Evolutionary conservation across 2,888 invertebrate species (phyloP).

Genomic region (Pseudolycoriella hygida): DNA sequence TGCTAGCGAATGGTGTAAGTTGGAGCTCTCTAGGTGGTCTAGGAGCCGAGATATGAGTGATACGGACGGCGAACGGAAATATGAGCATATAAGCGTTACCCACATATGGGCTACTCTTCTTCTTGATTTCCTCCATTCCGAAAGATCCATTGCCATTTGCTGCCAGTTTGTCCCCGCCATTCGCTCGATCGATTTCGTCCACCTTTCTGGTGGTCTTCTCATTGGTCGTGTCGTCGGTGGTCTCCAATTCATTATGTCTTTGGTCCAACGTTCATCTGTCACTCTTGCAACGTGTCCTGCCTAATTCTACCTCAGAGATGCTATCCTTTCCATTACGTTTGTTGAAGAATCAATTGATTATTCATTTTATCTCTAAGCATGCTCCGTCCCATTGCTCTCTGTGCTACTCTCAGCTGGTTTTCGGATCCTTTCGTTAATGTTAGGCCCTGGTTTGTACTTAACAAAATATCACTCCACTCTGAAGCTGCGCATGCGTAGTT

Average conservation of each 20-base stretch:
- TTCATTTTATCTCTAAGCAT: slow-evolving; percentile 10
- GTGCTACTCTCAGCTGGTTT: too few species aligned
- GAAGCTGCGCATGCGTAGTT: too few species aligned
- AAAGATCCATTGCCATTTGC: background rate
- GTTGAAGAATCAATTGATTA: slow-evolving; percentile 7
- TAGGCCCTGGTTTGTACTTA: too few species aligned
- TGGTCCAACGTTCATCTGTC: background rate
- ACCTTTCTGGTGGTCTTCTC: background rate
- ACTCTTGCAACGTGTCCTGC: background rate
- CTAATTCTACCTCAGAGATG: slow-evolving; percentile 1
- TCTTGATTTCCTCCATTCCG: background rate
- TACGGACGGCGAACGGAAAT: too few species aligned
- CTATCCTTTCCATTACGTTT: slow-evolving; percentile 8
- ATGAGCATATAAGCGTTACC: too few species aligned
- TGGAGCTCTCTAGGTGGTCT: too few species aligned
- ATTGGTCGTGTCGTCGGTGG: background rate
- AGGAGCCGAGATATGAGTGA: too few species aligned
- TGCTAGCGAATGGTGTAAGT: too few species aligned
- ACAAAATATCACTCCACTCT: too few species aligned
- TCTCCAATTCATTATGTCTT: background rate
- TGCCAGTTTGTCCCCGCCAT: background rate
- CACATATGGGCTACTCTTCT: background rate
- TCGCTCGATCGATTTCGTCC: background rate
- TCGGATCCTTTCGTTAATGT: too few species aligned
- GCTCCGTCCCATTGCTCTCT: too few species aligned